A percentile compares a stretch with the other conserved stretches of the same genome.
Conservation (phyloP, 2,113 vertebrate genomes). For the Progne subis region DNA sequence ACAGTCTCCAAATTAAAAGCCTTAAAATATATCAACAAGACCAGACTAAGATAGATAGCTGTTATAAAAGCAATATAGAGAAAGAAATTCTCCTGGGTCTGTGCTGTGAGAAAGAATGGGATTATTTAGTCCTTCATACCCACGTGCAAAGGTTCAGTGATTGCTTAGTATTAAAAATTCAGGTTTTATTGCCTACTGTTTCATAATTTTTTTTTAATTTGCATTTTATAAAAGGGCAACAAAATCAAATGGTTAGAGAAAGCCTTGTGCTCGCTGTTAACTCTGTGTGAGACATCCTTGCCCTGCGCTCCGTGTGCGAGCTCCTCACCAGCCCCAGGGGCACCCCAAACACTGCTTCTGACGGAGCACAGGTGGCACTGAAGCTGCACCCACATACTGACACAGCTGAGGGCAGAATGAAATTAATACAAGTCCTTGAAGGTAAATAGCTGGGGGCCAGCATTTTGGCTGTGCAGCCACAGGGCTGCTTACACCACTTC, state of each 20-base stretch:
- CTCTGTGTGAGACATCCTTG: not conserved
- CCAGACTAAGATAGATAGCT: conserved; percentile 67
- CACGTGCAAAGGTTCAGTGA: not conserved
- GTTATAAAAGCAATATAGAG: conserved; percentile 64
- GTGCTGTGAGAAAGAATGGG: conserved; percentile 18
- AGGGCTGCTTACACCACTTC: accelerated
- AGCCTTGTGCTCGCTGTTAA: not conserved
- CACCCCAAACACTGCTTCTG: not conserved
- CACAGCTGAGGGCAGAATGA: not conserved
- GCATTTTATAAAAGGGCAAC: conserved; percentile 42
- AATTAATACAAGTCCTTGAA: not conserved
- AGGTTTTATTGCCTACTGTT: conserved; percentile 52
- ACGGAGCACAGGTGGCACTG: not conserved
- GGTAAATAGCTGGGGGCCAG: not conserved
- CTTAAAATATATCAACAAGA: conserved; percentile 68
- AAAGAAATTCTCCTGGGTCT: conserved; percentile 50
- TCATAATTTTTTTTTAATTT: conserved; percentile 48
- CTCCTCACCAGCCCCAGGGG: accelerated
- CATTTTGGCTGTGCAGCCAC: not conserved
- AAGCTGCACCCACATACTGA: not conserved
- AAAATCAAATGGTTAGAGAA: conserved; percentile 37
- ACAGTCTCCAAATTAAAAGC: conserved; percentile 62
- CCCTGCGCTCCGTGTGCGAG: not conserved
- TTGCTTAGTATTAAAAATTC: conserved; percentile 47
- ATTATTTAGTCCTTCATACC: conserved; percentile 16